phyloP scores from a whole-genome alignment of 2,888 invertebrate species.

The Eupithecia vulgata region DNA sequence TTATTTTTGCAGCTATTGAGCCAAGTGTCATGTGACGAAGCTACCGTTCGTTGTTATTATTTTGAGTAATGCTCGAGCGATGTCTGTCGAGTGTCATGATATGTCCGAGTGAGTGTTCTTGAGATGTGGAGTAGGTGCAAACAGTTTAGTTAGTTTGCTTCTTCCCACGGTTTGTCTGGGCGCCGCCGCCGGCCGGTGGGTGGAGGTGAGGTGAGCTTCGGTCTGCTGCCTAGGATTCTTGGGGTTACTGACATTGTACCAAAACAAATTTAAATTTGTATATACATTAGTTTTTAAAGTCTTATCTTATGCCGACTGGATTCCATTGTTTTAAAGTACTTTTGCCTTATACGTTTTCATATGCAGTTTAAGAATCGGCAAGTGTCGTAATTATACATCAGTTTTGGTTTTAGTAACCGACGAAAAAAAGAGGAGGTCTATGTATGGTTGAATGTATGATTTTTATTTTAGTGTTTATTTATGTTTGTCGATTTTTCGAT shows the following conservation, averaged over 20 bases:
- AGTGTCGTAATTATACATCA: no score
- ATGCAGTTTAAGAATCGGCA: no score
- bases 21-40: slow-evolving; percentile 33
- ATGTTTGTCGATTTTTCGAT: no score
- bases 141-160: slow-evolving; percentile 46
- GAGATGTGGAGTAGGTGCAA: slow-evolving; percentile 45
- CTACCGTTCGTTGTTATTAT: slow-evolving; percentile 38
- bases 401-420: no score
- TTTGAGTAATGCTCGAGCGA: slow-evolving; percentile 39
- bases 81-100: slow-evolving; percentile 41
- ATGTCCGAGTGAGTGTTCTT: slow-evolving; percentile 41
- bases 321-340: not conserved
- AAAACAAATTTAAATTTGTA: slow-evolving; percentile 38
- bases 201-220: slow-evolving; percentile 50
- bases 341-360: not conserved
- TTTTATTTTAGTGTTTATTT: no score
- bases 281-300: not conserved
- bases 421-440: no score
- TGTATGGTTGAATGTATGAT: no score
- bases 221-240: slow-evolving; percentile 36
- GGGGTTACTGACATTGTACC: slow-evolving; percentile 45
- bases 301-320: not conserved
- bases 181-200: slow-evolving; percentile 46
- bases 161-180: slow-evolving; percentile 54
- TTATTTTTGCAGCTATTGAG: slow-evolving; percentile 32